Evolutionary conservation across 2,113 vertebrate species (phyloP), one percentile per base, ranked within the genome.

Genomic region (Chloebia gouldiae): DNA sequence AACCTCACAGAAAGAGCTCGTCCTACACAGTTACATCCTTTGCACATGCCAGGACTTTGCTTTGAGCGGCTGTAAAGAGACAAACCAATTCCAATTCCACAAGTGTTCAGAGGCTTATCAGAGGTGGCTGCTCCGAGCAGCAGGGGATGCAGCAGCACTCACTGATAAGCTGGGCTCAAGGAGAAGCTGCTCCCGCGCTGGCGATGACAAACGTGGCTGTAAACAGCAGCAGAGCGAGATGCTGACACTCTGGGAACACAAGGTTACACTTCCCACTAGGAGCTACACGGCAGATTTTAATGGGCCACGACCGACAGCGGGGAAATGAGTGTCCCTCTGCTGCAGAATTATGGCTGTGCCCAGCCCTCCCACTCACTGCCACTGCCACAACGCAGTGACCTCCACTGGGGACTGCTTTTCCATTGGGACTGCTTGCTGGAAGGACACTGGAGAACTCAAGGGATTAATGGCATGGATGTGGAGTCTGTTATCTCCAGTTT

Each of bases 181-280:
- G 96, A 97, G 96, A 97, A 69, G 92, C 87, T 94, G 94, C 84
- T 94, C 87, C 93, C 2, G 2, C 54, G 39, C 53, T 91, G 92
- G 70, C 45, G 57, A 31, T 97, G 96, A 97, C 97, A 97, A 96
- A 97, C 70, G 91, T 13, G 89, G 95, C 93, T 96, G 97, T 96
- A 96, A 97, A 97, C 93, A 92, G 93, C 96, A 97, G 88, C 72
- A 73, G 93, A 97, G 97, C 96, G 93, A 97, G 96, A 90, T 97
- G 97, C 97, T 97, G 97, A 97, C 97, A 80, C 95, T 37, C 94
- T 19, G 80, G 28, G 87, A 95, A 97, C 91, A 91, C 95, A 94
- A 96, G 96, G 95, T 96, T 93, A 89, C 81, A 69, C 92, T 93
- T 79, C 94, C 96, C 89, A 94, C 81, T n/a, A 31, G 80, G 57